Evolutionary conservation across 1,140 invertebrate species (phyloP), one percentile per base, ranked within the genome.

Genomic region (Leptinotarsa texana): DNA sequence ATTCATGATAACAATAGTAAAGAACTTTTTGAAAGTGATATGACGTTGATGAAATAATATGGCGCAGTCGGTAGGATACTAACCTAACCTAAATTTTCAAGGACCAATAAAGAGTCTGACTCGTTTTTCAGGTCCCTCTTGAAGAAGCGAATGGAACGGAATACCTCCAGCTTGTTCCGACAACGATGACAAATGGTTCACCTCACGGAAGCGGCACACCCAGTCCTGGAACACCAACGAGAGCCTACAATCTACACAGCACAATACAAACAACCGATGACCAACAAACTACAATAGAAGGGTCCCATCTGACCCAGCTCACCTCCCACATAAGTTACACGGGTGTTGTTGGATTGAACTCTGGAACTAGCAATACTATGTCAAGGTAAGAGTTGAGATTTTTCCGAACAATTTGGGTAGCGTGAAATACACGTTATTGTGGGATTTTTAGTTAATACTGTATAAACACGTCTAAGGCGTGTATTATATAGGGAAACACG

Each of bases 311-410:
- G 13, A 85, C 84, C 15, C 83, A 83, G 72, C 78, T 85, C 5
- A 83, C 83, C 15, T 83, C 75, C 74, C 84, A 85, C 71, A 84
- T 84, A 24, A 84, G 81, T 68, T 85, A 84, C 72, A 80, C 82
- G 13, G 82, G 82, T 47, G 80, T 73, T 5, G 63, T 80, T 13
- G 79, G 79, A 11, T 42, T 65, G 17, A 65, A n/a, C 27, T 72
- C 76, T 22, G 66, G 72, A 15, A 77, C 75, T 24, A 63, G 75
- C 15, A 79, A 74, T n/a, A 80, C 74, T 68, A 42, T 82, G 15
- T 18, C 77, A 18, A 78, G 77, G 81, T 82, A 77, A 80, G 79
- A 17, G 21, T 42, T 78, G 21, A 42, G 8, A 42, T 42, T 42
- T 42, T 42, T 68, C 17, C 62, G 62, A 18, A 18, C 22, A 18